Conservation (phyloP, 1,140 invertebrate species). For the Drosophila watanabei region DNA sequence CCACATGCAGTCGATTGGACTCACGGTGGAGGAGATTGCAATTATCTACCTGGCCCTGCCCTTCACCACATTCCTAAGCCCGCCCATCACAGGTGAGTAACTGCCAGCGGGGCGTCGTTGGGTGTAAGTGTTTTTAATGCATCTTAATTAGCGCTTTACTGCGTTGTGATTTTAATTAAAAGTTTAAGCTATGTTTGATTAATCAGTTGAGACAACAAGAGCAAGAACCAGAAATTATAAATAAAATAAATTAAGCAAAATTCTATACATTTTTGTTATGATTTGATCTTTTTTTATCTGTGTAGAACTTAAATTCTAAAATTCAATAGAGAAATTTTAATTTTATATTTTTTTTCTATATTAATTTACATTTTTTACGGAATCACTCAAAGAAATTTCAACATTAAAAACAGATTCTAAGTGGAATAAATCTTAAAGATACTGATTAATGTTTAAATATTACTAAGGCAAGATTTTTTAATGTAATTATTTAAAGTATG, state of each 20-base stretch:
- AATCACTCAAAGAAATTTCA: too few relatives aligned
- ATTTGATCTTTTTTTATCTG: too few relatives aligned
- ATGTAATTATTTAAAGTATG: too few relatives aligned
- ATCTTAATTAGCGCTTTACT: conserved; percentile 39
- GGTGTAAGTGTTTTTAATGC: conserved; percentile 24
- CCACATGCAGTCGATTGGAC: conserved; percentile 94
- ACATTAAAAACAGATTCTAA: background rate
- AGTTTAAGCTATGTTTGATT: conserved; percentile 28
- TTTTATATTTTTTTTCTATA: background rate
- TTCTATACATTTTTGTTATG: background rate
- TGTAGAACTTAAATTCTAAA: too few relatives aligned
- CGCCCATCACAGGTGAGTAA: conserved; percentile 90
- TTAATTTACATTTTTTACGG: background rate
- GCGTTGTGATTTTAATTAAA: conserved; percentile 57
- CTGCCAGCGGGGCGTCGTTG: background rate
- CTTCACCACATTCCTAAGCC: conserved; percentile 92
- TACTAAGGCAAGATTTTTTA: background rate
- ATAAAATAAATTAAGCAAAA: background rate
- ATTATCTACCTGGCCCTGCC: conserved; percentile 94
- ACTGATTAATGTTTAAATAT: background rate
- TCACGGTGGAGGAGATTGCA: conserved; percentile 93
- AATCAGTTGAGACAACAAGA: background rate
- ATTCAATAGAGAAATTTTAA: too few relatives aligned
- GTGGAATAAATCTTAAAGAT: background rate
- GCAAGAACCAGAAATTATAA: background rate